These are phyloP conservation scores for Melanotaenia parkinsoni DNA, from an alignment of 2,797 vertebrate species.

Conservation along the genomic window DNA sequence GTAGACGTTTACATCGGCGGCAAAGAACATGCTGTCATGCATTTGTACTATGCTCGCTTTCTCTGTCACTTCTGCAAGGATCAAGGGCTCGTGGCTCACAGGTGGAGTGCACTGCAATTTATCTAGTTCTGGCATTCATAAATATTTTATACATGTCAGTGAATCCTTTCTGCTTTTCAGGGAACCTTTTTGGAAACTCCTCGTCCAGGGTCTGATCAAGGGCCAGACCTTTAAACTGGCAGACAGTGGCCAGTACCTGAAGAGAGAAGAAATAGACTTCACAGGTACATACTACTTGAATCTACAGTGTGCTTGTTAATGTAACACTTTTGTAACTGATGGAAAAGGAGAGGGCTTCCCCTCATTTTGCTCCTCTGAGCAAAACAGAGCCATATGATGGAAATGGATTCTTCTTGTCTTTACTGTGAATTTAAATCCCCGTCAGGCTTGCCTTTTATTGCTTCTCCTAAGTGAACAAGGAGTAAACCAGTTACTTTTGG, in stretches of 20 bases:
- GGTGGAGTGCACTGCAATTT: conserved; percentile 70
- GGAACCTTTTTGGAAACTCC: conserved; percentile 94
- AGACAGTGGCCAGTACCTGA: conserved; percentile 88
- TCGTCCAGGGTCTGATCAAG: conserved; percentile 98
- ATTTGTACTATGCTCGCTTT: conserved; percentile 96
- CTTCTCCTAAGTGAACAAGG: conserved; percentile 7
- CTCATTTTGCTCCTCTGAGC: not conserved
- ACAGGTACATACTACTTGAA: conserved; percentile 82
- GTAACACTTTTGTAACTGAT: conserved; percentile 19
- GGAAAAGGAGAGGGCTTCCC: not conserved
- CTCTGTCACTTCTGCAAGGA: conserved; percentile 93
- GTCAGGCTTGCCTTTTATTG: not conserved
- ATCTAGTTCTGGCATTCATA: not conserved
- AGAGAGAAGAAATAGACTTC: conserved; percentile 91
- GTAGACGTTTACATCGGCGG: conserved; percentile 97
- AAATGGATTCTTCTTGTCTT: not conserved
- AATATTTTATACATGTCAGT: not conserved
- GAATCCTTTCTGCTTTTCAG: conserved; percentile 69
- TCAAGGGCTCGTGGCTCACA: conserved; percentile 89
- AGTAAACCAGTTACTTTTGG: conserved; percentile 13
- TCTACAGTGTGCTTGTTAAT: conserved; percentile 26
- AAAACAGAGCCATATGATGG: not conserved
- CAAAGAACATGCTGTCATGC: conserved; percentile 98
- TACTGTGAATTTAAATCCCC: not conserved
- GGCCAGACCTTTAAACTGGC: conserved; percentile 90